Base-by-base conservation (phyloP, 2,797 vertebrate genomes). In the Siniperca obscura region DNA sequence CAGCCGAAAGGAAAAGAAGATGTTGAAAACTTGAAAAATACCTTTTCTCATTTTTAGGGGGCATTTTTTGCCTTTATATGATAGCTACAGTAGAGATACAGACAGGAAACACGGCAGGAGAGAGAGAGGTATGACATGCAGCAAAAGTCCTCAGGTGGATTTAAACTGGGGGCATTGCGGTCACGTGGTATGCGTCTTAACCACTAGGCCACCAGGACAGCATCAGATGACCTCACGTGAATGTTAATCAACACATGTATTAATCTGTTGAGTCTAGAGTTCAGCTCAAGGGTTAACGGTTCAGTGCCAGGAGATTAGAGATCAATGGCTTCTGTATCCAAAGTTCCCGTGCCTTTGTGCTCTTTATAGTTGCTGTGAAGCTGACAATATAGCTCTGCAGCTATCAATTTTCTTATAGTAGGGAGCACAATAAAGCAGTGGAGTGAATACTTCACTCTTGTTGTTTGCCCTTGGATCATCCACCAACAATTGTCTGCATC, bases 361-460 rank as follows among this genome's bases (percentile, higher is more conserved):
- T 78, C 55, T 70, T 84, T 90, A 81, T 81, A 78, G 61, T 75
- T 87, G 59, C 73, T 64, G 59, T 83, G 86, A 61, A 60, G 59
- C 75, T 38, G 65, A 61, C 65, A 84, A 68, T 72, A 44, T 85
- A 71, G 56, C 80, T 85, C 85, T 74, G 70, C 82, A 85, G 84
- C 78, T 70, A 87, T 85, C 76, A n/a, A 80, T 77, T 90, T 87
- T 86, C 86, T 90, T 86, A 80, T 88, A 91, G 83, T 76, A 64
- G 61, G 3, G 62, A 68, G 68, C 59, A 77, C 75, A 78, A 84
- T 86, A 59, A 73, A 73, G 42, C 74, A 69, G 48, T 53, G 52
- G 71, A 56, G 57, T 78, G 42, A 69, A 56, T 70, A 68, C 62
- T 74, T 55, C 57, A 66, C 13, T 61, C 36, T 67, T 82, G 57